Base-by-base conservation (phyloP, 1,140 invertebrate species). In the Saxidomus purpurata region DNA sequence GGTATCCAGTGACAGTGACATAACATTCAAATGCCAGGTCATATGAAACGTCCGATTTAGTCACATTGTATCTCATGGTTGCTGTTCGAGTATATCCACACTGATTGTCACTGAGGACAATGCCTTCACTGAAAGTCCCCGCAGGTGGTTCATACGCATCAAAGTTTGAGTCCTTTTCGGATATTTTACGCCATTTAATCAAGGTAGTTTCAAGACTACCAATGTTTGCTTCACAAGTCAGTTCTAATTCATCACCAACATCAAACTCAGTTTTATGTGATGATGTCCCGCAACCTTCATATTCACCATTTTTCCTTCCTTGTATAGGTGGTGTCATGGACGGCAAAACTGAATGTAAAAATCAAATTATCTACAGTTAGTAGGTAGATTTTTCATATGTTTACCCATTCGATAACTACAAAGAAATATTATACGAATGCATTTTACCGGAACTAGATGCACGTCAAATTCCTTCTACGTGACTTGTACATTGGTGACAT, bases 21-120 rank as follows among this genome's bases (percentile, higher is more conserved):
- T 38, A 71, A 38, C 67, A 71, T 28, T 71, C 36, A 38, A 71
- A 71, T 22, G 67, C 67, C 8, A 71, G 67, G 17, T 71, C 28
- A 28, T 71, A 31, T 3, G 3, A 19, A 6, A 22, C 67, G 38
- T 71, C 67, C 8, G 34, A 17, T 8, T 8, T 22, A 19, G 67
- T 71, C 4, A 28, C 28, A 28, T 71, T 38, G 22, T 71, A 71
- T 22, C 1, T 38, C 4, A 71, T 36, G 4, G 67, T 19, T 19
- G 67, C 9, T 38, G 28, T 28, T 40, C 67, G 67, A 19, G 34
- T 71, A n/a, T 71, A 71, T 8, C 67, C 67, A 71, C 67, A 71
- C 67, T 71, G 67, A 22, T n/a, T 40, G 36, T 71, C 36, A 71
- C 67, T 71, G 31, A 40, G 28, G 19, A 34, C 31, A 71, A 22